Evolutionary conservation across 2,113 vertebrate genomes (phyloP).

Genomic region (Regulus satrapa): DNA sequence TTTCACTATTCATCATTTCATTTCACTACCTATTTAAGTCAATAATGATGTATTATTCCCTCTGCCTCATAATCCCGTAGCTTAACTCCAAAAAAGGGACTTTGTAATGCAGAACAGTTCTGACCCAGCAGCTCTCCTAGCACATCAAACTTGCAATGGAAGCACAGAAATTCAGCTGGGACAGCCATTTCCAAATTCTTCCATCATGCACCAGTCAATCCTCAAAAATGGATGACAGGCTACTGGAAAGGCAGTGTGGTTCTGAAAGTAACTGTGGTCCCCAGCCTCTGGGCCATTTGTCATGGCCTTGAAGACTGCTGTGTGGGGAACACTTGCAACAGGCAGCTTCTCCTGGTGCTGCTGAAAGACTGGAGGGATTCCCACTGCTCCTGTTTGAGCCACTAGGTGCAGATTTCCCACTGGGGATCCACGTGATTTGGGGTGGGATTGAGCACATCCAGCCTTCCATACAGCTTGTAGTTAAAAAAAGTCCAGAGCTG

Average conservation of each 20-base stretch:
- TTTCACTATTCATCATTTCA: conserved; percentile 18
- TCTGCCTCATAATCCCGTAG: background rate
- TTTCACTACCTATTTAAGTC: conserved; percentile 21
- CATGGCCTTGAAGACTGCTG: background rate
- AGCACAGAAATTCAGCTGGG: background rate
- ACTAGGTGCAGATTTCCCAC: background rate
- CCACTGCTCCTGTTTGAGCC: rapidly evolving
- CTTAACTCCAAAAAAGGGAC: background rate
- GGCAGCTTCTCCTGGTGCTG: background rate
- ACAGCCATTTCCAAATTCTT: background rate
- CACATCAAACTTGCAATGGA: background rate
- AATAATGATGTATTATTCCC: background rate
- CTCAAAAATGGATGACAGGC: background rate
- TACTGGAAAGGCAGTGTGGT: background rate
- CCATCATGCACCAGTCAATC: background rate
- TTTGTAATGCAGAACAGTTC: background rate
- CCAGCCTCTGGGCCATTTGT: background rate
- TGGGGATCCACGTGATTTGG: background rate
- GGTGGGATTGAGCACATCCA: background rate
- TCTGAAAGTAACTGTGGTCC: background rate
- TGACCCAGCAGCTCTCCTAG: background rate
- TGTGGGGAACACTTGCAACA: background rate
- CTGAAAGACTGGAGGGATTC: background rate
- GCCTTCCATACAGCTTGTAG: background rate
- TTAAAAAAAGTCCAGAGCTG: background rate